phyloP scores from a whole-genome alignment of 2,888 invertebrate genomes.

The Habrosyne pyritoides region DNA sequence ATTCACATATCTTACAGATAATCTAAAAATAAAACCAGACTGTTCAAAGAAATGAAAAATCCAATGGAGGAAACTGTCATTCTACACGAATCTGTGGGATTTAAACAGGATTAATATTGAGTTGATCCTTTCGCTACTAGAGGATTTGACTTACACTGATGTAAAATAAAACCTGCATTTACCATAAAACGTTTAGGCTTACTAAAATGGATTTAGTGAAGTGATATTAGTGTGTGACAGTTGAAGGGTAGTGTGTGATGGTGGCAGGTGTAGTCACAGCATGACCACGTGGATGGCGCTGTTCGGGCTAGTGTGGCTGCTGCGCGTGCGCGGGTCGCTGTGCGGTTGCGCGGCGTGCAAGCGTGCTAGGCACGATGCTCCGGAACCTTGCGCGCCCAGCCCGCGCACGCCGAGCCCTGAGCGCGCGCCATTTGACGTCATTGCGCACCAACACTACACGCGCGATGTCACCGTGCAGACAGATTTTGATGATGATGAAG shows the following conservation, averaged over 20 bases:
- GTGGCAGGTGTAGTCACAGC: constrained; percentile 69
- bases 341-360: constrained; percentile 89
- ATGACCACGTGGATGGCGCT: constrained; percentile 90
- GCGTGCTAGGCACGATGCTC: constrained; percentile 71
- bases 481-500: constrained; percentile 76
- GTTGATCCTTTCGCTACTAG: not conserved
- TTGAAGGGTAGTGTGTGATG: constrained; percentile 41
- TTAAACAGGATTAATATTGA: not conserved
- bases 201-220: not conserved
- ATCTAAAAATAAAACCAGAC: not conserved
- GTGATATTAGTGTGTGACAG: constrained; percentile 8
- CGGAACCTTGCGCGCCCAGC: constrained; percentile 54
- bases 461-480: constrained; percentile 80
- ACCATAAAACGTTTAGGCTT: not conserved
- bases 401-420: constrained; percentile 58
- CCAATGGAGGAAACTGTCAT: not conserved
- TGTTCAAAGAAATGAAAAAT: not conserved
- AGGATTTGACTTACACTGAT: not conserved
- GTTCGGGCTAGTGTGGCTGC: constrained; percentile 93
- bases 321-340: constrained; percentile 91
- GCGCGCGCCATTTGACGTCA: constrained; percentile 72
- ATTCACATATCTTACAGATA: not conserved
- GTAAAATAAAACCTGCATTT: not conserved
- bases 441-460: constrained; percentile 74
- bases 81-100: not conserved